Evolutionary conservation across 2,797 vertebrate genomes (phyloP), one percentile per base, ranked within the genome.

Genomic region (Oryzias sinensis): DNA sequence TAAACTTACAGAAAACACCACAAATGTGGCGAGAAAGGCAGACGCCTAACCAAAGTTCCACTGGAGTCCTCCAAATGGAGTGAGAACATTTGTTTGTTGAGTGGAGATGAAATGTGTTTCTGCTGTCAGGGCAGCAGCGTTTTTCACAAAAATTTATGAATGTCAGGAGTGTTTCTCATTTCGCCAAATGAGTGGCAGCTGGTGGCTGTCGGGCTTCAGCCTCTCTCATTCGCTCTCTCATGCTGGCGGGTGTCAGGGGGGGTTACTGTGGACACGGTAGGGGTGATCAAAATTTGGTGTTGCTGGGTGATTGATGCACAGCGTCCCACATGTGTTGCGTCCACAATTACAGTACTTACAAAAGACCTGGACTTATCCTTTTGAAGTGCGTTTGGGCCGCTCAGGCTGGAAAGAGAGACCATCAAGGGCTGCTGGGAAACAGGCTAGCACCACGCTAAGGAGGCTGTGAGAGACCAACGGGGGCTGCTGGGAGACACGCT

Each of bases 331-430:
- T 74, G 71, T 90, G 65, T 75, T 53, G 80, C 81, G 63, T 72
- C 82, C 72, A 77, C 87, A 89, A 89, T 91, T 88, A 85, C 88
- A 77, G 82, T 85, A 84, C 80, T 85, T 85, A 88, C 77, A 85
- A 83, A 67, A 86, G 84, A 85, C 62, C 67, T 70, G 68, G 80
- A 83, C 77, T 77, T 83, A 14, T 49, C 65, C 77, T 74, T 90
- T 89, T 91, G 90, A 91, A 87, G 85, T 89, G 49, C 41, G 60
- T 58, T 75, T 2, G 4, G 63, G 71, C 70, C 67, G 65, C 54
- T 0, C 72, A 53, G 72, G 70, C 77, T 85, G 86, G 87, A 68
- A 87, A 84, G 81, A 42, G 68, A 57, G 44, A 65, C 73, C 85
- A 86, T 88, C 89, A 89, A 86, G 62, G 61, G 45, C 70, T 66